Base-by-base conservation (phyloP, 1,140 invertebrate genomes). In the Bursaphelenchus mucronatus region DNA sequence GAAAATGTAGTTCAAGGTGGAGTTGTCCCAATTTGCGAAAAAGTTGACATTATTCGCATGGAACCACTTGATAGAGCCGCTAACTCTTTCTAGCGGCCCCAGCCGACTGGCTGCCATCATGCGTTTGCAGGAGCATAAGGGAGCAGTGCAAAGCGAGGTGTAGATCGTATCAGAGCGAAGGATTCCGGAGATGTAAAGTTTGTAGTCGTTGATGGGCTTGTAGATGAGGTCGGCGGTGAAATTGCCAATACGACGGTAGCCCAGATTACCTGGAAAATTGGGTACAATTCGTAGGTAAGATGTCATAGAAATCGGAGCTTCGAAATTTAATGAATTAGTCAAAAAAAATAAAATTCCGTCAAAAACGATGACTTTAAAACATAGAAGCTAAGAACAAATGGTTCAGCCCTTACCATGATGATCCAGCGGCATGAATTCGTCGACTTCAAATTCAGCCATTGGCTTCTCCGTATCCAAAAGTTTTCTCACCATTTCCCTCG, bases 381-480 rank as follows among this genome's bases (percentile, higher is more conserved):
- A 30, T n/a, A n/a, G n/a, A 30, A 30, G 5, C 30, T 30, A 30
- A 30, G 5, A 30, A 5, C 5, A 30, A 3, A 30, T 30, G 1
- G 1, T 30, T 30, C 30, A 30, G 1, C n/a, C 64, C 58, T n/a
- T 17, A 70, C 68, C 52, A 19, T 70, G 72, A 65, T 77, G 50
- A 40, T 79, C 69, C n/a, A 43, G 49, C 10, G 69, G 61, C 49
- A 70, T 15, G 45, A 75, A 71, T 52, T 78, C 75, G 40, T 69
- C 65, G 9, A 79, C 56, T 56, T 80, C 75, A 58, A 80, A 75
- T 46, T 75, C 74, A 56, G 78, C 69, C 45, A 69, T 73, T 19
- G 67, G 53, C 8, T 59, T 58, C 43, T 73, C 64, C 54, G 61
- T 70, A 53, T 53, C 44, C 10, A 80, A 57, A 19, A 58, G 61